These are phyloP conservation scores for Pseudomyrmex flavicornis DNA, from an alignment of 1,140 invertebrate genomes.

Conservation along the genomic window DNA sequence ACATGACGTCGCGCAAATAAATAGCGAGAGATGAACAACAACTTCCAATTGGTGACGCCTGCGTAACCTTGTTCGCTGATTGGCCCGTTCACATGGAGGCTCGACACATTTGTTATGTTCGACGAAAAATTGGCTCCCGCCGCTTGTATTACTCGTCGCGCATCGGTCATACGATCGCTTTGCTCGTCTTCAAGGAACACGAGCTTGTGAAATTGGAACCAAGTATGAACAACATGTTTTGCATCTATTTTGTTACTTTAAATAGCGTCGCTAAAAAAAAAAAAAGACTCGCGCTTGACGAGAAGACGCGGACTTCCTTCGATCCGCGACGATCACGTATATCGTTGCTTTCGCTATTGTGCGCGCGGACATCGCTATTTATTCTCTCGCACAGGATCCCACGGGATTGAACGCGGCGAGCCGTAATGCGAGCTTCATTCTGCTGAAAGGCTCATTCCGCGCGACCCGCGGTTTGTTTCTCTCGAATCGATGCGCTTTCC, in stretches of 20 bases:
- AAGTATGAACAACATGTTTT: no score
- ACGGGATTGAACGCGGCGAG: conserved; percentile 11
- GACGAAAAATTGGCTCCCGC: conserved; percentile 9
- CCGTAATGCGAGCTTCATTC: conserved; percentile 31
- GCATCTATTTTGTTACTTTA: no score
- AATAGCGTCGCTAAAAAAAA: no score
- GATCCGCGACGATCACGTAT: no score
- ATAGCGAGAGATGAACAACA: neutral
- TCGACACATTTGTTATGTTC: neutral
- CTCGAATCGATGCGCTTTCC: conserved; percentile 37
- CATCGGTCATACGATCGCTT: no score
- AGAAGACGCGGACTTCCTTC: no score
- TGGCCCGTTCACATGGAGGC: neutral
- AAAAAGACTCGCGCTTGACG: no score
- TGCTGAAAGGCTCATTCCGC: conserved; percentile 30
- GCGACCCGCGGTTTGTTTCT: neutral
- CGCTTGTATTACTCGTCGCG: neutral
- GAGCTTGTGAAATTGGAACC: no score
- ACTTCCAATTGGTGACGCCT: neutral
- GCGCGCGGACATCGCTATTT: neutral
- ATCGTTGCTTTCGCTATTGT: no score
- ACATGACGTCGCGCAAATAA: conserved; percentile 19
- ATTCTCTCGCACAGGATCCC: conserved; percentile 1
- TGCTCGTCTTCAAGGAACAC: no score
- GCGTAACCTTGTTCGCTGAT: neutral